Evolutionary conservation across 1,140 invertebrate genomes (phyloP), one percentile per base, ranked within the genome.

Genomic region (Drosophila pachea): DNA sequence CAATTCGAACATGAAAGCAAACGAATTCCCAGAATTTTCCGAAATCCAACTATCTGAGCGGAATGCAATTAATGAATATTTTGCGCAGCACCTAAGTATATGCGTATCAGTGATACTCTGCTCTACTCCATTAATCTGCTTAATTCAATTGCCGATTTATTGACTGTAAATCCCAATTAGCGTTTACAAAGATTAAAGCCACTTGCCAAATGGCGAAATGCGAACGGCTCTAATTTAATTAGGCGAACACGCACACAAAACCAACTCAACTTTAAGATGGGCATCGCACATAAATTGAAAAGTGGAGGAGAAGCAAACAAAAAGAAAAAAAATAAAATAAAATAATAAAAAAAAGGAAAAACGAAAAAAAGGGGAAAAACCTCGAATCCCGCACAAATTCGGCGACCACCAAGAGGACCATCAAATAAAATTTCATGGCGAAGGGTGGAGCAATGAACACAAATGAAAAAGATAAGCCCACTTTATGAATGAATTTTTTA

Each of bases 401-500:
- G 5, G 31, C n/a, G 55, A 32, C 66, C 22, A 53, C 38, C 31
- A 56, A 63, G 49, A 52, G 43, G 45, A 52, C 31, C 48, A 66
- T 55, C 35, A 71, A 66, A 33, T 60, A 48, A 52, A 60, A 63
- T 49, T 50, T 50, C 11, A 35, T 42, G 36, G 12, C 16, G 22
- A 33, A 29, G 11, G 16, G 16, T 38, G 4, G 38, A 33, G 45
- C 45, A 38, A 70, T 69, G 58, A 78, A 65, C 49, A 66, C 59
- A 76, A 81, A 61, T 67, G 59, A 62, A 82, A 70, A 75, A 77
- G 73, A 84, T 75, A 84, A 78, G 66, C 62, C 65, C 68, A 76
- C 75, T 73, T 83, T 83, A 84, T 84, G 78, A 84, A 84, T 83
- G 79, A 78, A 73, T 84, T 78, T 83, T 78, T 83, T 75, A 83